Evolutionary conservation across 2,888 invertebrate species (phyloP).

Genomic region (Phortica okadai): DNA sequence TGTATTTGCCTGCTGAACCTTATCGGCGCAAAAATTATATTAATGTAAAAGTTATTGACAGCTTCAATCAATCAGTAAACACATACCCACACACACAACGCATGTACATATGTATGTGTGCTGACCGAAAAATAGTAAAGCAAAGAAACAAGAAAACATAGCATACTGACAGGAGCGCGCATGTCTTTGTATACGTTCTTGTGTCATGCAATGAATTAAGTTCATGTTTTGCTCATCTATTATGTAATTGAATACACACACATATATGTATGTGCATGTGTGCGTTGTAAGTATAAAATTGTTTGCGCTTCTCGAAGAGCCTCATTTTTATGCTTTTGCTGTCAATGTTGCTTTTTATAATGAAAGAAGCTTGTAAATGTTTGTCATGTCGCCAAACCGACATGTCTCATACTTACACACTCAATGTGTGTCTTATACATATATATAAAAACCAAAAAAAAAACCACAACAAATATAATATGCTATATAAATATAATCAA

Average conservation of each 20-base stretch:
- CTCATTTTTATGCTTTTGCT: neutral
- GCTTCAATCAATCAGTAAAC: slow-evolving; percentile 68
- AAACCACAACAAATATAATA: neutral
- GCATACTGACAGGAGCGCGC: slow-evolving; percentile 11
- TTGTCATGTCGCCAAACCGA: neutral
- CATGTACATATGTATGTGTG: no score
- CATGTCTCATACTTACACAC: neutral
- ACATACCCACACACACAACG: slow-evolving; percentile 47
- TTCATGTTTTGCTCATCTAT: slow-evolving; percentile 41
- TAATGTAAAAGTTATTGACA: slow-evolving; percentile 73
- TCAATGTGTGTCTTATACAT: no score
- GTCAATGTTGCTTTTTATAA: slow-evolving; percentile 22
- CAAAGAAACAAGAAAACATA: neutral
- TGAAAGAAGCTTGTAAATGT: slow-evolving; percentile 9
- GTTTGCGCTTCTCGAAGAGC: neutral
- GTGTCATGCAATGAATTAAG: slow-evolving; percentile 56
- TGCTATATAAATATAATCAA: slow-evolving; percentile 33
- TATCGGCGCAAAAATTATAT: slow-evolving; percentile 67
- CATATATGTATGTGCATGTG: neutral
- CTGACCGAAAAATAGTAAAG: neutral
- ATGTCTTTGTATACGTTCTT: slow-evolving; percentile 32
- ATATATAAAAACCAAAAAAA: neutral
- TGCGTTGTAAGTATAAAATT: neutral
- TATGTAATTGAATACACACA: slow-evolving; percentile 30
- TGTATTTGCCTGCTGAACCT: slow-evolving; percentile 37